Evolutionary conservation across 2,888 invertebrate genomes (phyloP).

Genomic region (Lissocephala sabroskyi): DNA sequence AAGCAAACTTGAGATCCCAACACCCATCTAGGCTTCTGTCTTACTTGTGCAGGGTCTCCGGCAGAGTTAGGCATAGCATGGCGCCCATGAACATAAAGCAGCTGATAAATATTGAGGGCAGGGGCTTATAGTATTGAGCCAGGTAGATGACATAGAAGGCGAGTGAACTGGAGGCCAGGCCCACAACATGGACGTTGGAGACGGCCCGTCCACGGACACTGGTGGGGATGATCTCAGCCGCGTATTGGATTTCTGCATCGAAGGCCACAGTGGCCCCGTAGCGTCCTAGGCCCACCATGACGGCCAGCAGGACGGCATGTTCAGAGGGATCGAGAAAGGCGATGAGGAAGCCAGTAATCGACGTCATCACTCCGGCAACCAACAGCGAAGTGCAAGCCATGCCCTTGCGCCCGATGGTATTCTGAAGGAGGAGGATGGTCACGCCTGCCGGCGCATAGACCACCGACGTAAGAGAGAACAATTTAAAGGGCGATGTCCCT

Average conservation of each 20-base stretch:
- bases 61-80: conserved; percentile 74
- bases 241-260: conserved; percentile 78
- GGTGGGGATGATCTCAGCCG: conserved; percentile 78
- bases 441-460: conserved; percentile 75
- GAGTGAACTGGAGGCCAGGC: conserved; percentile 76
- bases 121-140: conserved; percentile 70
- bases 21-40: conserved; percentile 6
- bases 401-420: conserved; percentile 73
- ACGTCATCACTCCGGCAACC: conserved; percentile 74
- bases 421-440: conserved; percentile 67
- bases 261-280: conserved; percentile 76
- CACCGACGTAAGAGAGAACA: conserved; percentile 74
- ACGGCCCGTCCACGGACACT: conserved; percentile 77
- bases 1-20: too few relatives aligned
- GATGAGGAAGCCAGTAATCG: conserved; percentile 73
- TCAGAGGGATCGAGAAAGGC: conserved; percentile 60
- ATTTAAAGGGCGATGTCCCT: conserved; percentile 74
- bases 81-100: conserved; percentile 74
- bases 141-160: conserved; percentile 75
- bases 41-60: conserved; percentile 75
- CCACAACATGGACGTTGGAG: conserved; percentile 76
- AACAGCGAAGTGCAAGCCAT: conserved; percentile 75
- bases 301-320: conserved; percentile 70
- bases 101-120: conserved; percentile 75
- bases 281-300: conserved; percentile 74